Evolutionary conservation across 2,888 invertebrate genomes (phyloP).

Genomic region (Macroteleia sp.): DNA sequence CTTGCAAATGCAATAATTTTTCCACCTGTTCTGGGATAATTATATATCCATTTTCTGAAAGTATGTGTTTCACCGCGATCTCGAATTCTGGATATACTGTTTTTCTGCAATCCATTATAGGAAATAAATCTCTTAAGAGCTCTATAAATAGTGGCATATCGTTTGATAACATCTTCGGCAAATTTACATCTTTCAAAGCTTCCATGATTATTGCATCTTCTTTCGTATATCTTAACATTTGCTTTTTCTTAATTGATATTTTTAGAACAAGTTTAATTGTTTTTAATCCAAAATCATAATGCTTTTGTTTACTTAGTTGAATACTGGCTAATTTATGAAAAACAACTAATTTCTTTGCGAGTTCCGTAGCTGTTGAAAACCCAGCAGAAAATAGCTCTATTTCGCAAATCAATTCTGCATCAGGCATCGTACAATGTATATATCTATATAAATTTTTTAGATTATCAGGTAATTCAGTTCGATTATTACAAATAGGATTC

Average conservation of each 20-base stretch:
- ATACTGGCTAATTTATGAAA: conserved; percentile 93
- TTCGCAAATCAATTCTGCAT: conserved; percentile 95
- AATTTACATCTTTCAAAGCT: conserved; percentile 95
- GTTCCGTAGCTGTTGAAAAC: conserved; percentile 93
- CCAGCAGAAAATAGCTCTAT: conserved; percentile 97
- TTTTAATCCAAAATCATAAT: conserved; percentile 96
- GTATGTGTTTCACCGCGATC: conserved; percentile 88
- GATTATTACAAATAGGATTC: conserved; percentile 96
- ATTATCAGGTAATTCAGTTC: conserved; percentile 95
- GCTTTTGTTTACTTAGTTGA: conserved; percentile 95
- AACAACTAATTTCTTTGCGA: conserved; percentile 97
- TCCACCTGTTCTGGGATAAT: conserved; percentile 88
- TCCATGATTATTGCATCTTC: conserved; percentile 96
- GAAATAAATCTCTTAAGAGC: conserved; percentile 94
- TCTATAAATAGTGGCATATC: conserved; percentile 95
- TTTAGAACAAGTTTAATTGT: conserved; percentile 94
- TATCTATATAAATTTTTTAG: conserved; percentile 96
- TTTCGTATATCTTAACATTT: conserved; percentile 90
- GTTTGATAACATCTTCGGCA: conserved; percentile 96
- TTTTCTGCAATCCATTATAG: conserved; percentile 94
- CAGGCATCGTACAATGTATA: conserved; percentile 95
- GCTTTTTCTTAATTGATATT: conserved; percentile 94
- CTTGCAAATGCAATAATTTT: not conserved
- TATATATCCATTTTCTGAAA: conserved; percentile 88
- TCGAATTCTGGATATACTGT: conserved; percentile 94